phyloP scores from a whole-genome alignment of 2,113 vertebrate species.

The Labrus mixtus region DNA sequence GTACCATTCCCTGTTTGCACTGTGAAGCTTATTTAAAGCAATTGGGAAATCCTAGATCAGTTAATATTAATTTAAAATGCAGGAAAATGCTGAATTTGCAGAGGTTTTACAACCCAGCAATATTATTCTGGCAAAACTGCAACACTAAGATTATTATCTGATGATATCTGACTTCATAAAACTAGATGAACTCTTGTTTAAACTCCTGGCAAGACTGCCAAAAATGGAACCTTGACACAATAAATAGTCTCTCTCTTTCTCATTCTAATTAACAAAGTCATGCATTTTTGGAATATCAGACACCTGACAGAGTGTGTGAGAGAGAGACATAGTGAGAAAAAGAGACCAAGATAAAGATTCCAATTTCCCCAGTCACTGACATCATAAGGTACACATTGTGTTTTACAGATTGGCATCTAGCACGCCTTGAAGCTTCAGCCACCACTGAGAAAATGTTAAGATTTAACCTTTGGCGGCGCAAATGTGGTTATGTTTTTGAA shows the following conservation, averaged over 20 bases:
- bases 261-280: constrained; percentile 78
- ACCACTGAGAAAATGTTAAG: constrained; percentile 68
- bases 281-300: constrained; percentile 60
- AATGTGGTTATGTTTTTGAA: constrained; percentile 61
- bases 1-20: background rate
- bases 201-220: constrained; percentile 34
- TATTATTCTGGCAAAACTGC: constrained; percentile 24
- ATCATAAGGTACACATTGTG: constrained; percentile 75
- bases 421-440: constrained; percentile 51
- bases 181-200: constrained; percentile 31
- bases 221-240: constrained; percentile 29
- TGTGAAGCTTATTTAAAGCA: background rate
- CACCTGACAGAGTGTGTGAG: constrained; percentile 43
- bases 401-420: constrained; percentile 71
- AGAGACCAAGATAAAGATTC: constrained; percentile 77
- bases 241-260: constrained; percentile 42
- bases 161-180: constrained; percentile 56
- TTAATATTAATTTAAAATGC: background rate
- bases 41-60: background rate
- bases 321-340: constrained; percentile 9
- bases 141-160: constrained; percentile 32
- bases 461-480: constrained; percentile 74
- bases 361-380: constrained; percentile 80
- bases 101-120: background rate
- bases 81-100: background rate